phyloP scores from a whole-genome alignment of 2,888 invertebrate species.

The Aleiodes testaceus region DNA sequence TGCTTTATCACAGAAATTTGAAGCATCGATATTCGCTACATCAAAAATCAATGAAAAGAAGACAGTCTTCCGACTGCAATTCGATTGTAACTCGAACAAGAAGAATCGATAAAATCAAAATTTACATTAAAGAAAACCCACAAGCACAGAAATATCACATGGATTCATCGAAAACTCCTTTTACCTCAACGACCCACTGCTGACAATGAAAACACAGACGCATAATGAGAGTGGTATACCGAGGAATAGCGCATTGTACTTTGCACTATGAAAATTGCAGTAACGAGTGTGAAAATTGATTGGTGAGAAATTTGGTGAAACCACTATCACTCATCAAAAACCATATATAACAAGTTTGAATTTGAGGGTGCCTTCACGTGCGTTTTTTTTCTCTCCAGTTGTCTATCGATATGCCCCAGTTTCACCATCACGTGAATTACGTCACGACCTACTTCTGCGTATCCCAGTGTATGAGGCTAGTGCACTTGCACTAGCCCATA shows the following conservation, averaged over 20 bases:
- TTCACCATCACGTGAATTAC: conserved; percentile 52
- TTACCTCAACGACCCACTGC: background rate
- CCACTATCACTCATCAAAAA: conserved; percentile 3
- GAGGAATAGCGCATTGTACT: too few species aligned
- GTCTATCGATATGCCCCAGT: conserved; percentile 49
- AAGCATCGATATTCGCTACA: conserved; percentile 29
- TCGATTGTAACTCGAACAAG: background rate
- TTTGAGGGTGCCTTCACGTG: conserved; percentile 28
- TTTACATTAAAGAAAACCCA: background rate
- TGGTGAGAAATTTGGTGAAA: conserved; percentile 14
- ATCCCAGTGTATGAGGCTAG: conserved; percentile 37
- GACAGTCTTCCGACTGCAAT: background rate
- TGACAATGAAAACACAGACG: conserved; percentile 14
- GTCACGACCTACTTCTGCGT: conserved; percentile 50
- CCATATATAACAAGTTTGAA: conserved; percentile 29
- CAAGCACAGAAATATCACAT: background rate
- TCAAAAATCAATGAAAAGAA: background rate
- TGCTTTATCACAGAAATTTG: conserved; percentile 5
- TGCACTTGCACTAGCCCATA: conserved; percentile 31
- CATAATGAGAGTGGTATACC: background rate
- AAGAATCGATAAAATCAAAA: background rate
- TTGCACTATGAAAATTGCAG: too few species aligned
- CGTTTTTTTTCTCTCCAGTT: conserved; percentile 28
- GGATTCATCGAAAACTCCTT: background rate
- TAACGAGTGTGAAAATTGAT: background rate